phyloP scores from a whole-genome alignment of 2,888 invertebrate species.

The Coecobrya sp. region DNA sequence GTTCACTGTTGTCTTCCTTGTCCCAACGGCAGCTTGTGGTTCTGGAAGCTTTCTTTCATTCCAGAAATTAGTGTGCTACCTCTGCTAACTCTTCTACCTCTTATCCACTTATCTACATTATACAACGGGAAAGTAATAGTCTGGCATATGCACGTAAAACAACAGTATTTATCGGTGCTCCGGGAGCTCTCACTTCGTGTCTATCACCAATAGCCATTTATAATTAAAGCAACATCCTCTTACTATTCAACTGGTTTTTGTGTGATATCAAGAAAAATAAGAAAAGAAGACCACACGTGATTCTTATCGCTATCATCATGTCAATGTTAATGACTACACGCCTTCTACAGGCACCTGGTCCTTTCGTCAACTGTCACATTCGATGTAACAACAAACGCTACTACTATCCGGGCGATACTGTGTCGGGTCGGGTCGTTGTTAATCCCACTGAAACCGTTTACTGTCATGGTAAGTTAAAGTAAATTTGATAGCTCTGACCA shows the following conservation, averaged over 20 bases:
- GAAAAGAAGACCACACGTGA: not conserved
- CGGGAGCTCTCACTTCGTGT: not conserved
- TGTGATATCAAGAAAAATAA: not conserved
- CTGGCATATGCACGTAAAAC: too few species aligned
- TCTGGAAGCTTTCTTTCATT: constrained; percentile 27
- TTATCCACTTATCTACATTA: not conserved
- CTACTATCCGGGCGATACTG: constrained; percentile 82
- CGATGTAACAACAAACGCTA: constrained; percentile 81
- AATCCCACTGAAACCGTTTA: constrained; percentile 80
- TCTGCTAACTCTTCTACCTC: too few species aligned
- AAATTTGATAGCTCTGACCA: not conserved
- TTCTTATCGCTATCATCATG: constrained; percentile 61
- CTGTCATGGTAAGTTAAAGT: constrained; percentile 81
- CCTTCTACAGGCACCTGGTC: constrained; percentile 78
- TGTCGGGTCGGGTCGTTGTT: constrained; percentile 76
- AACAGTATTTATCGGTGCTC: not conserved
- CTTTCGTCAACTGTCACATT: constrained; percentile 82
- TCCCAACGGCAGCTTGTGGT: constrained; percentile 51
- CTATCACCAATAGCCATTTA: not conserved
- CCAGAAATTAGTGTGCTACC: not conserved
- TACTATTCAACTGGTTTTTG: constrained; percentile 42
- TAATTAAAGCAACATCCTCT: not conserved
- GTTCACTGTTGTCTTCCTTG: constrained; percentile 67
- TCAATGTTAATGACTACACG: constrained; percentile 79
- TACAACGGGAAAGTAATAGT: not conserved